Percentiles rank a stretch among this genome's conserved stretches.
These are phyloP conservation scores for Hycleus phaleratus DNA, from an alignment of 1,140 invertebrate genomes.

Conservation along the genomic window DNA sequence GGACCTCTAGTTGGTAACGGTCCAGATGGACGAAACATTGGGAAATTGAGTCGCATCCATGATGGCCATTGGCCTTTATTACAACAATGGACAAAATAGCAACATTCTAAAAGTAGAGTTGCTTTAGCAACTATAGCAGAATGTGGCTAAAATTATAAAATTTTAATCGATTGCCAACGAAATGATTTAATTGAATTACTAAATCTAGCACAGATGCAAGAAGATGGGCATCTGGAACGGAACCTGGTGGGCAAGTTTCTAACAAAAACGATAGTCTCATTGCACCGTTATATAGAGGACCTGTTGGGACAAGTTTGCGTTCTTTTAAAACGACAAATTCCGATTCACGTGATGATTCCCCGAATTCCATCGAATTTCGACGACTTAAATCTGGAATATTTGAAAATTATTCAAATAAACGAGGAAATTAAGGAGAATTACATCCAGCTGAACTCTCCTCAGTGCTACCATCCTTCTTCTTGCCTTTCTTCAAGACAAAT, in stretches of 20 bases:
- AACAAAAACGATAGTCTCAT: constrained; percentile 79
- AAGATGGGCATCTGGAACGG: constrained; percentile 90
- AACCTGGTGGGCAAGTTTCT: constrained; percentile 91
- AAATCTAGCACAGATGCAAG: constrained; percentile 92
- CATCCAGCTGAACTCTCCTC: constrained; percentile 73
- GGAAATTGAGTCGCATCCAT: constrained; percentile 87
- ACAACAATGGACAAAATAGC: constrained; percentile 93
- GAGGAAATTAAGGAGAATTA: constrained; percentile 41
- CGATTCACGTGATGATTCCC: constrained; percentile 68
- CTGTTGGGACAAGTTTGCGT: constrained; percentile 65
- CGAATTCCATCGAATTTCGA: constrained; percentile 71
- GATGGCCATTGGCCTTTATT: constrained; percentile 96
- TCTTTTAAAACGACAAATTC: constrained; percentile 84
- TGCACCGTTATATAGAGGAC: constrained; percentile 71
- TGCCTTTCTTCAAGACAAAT: constrained; percentile 63
- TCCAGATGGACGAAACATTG: constrained; percentile 69
- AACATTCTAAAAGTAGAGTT: constrained; percentile 86
- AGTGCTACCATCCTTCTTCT: constrained; percentile 78
- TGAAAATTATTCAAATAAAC: not conserved
- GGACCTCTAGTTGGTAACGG: constrained; percentile 43
- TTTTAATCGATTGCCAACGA: not conserved
- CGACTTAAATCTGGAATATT: constrained; percentile 64
- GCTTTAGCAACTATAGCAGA: constrained; percentile 89
- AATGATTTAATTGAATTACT: constrained; percentile 48
- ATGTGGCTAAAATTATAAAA: constrained; percentile 64